Base-by-base conservation (phyloP, 2,888 invertebrate genomes). In the Molanna angustata region DNA sequence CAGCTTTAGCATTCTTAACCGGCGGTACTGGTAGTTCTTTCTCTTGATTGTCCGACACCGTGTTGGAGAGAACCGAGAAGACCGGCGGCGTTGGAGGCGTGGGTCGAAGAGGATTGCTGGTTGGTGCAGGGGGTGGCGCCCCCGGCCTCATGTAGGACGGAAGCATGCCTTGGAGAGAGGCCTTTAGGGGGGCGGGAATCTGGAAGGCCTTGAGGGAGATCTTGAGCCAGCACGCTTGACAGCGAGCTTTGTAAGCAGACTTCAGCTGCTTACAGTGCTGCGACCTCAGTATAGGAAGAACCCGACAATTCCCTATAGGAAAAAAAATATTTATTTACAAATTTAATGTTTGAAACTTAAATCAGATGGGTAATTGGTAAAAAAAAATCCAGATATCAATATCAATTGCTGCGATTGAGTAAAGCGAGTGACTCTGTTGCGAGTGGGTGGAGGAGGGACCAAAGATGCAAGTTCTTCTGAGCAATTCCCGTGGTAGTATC, bases 201-300 rank as follows among this genome's bases (percentile, higher is more conserved):
- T 88, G 87, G 69, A 89, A 89, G 54, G 86, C 83, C 64, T 85
- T 83, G 39, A 92, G 73, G 67, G 92, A 92, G 78, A 89, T 83
- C 70, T 87, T 88, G 9, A 93, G 76, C 90, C 93, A 92, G 69
- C 93, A 94, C 13, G 90, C 90, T 47, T 87, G 84, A 70, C 93
- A 94, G 31, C 90, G 77, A 33, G 86, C 80, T 65, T 85, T 85
- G 65, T 85, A 85, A 21, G 86, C 82, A 67, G 85, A 85, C 60
- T 79, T 73, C 53, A 82, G 74, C 61, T 84, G 69, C 64, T 85
- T 84, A 83, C 85, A 84, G 62, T 85, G 82, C 63, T 85, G 86
- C 60, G 84, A 85, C 61, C 86, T 78, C 2, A 84, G 80, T 56
- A 84, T 80, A 33, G 88, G 85, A 44, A 85, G 83, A 40, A 89